Conservation (phyloP, 2,888 invertebrate genomes). For the Invenusta paracnida region DNA sequence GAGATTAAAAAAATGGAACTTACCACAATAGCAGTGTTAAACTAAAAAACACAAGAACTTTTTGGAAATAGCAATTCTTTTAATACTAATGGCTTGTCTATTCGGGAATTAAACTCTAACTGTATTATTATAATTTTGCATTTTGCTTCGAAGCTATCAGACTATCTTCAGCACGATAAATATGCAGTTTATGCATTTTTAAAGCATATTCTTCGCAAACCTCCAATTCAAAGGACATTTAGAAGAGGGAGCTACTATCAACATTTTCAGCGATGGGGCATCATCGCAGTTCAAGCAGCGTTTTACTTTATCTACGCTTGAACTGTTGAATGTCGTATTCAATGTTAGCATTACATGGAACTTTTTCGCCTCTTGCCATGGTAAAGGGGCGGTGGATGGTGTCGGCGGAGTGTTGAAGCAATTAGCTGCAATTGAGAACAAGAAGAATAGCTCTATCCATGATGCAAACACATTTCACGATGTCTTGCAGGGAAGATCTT, state of each 20-base stretch:
- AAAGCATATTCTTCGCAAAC: constrained; percentile 9
- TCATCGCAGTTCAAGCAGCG: constrained; percentile 19
- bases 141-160: no score
- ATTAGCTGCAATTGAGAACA: constrained; percentile 19
- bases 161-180: constrained; percentile 25
- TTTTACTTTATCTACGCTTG: not conserved
- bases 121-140: no score
- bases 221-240: constrained; percentile 13
- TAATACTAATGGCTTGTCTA: no score
- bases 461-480: constrained; percentile 4
- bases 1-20: no score
- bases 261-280: constrained; percentile 6
- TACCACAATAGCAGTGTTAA: no score
- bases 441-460: not conserved
- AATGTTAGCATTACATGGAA: constrained; percentile 10
- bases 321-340: not conserved
- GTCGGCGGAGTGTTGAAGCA: not conserved
- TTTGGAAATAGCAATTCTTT: no score
- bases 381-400: constrained; percentile 25
- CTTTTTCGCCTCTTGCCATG: constrained; percentile 20
- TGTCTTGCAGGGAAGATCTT: not conserved
- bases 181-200: constrained; percentile 22
- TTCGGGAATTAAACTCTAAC: no score
- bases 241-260: not conserved
- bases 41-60: no score